Conservation (phyloP, 2,797 vertebrate genomes). For the Eulemur mongoz region DNA sequence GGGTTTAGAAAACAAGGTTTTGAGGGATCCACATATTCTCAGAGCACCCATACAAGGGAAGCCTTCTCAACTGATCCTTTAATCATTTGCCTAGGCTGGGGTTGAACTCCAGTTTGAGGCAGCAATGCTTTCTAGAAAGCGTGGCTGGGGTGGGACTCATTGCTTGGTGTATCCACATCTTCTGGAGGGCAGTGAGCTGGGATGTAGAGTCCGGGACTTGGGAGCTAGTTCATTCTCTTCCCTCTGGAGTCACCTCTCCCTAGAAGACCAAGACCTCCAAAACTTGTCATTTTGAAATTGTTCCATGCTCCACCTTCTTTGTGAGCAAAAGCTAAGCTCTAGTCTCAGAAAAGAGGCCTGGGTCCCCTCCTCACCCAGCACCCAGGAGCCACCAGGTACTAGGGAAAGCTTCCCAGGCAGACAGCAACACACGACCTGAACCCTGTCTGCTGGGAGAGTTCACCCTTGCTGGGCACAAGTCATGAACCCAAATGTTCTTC, state of each 20-base stretch:
- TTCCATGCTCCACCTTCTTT: neutral
- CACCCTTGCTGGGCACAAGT: neutral
- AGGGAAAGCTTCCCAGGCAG: neutral
- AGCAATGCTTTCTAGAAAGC: conserved; percentile 11
- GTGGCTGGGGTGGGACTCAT: neutral
- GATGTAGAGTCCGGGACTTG: neutral
- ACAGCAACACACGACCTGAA: neutral
- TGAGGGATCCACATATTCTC: neutral
- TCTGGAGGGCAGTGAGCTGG: neutral
- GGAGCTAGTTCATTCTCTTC: neutral
- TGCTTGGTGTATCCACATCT: neutral
- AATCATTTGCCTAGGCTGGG: neutral
- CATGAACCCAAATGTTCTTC: neutral
- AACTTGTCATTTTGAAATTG: conserved; percentile 3
- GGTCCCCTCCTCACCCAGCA: neutral
- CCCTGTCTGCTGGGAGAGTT: neutral
- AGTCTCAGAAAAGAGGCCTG: neutral
- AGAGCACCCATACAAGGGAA: neutral
- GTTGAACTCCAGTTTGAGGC: conserved; percentile 16
- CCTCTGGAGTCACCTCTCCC: neutral
- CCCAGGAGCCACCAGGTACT: neutral
- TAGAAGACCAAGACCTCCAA: neutral
- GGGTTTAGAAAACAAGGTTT: neutral
- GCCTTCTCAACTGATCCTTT: neutral
- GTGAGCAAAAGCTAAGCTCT: neutral